phyloP scores from a whole-genome alignment of 2,797 vertebrate genomes.

The Calcarius lapponicus region DNA sequence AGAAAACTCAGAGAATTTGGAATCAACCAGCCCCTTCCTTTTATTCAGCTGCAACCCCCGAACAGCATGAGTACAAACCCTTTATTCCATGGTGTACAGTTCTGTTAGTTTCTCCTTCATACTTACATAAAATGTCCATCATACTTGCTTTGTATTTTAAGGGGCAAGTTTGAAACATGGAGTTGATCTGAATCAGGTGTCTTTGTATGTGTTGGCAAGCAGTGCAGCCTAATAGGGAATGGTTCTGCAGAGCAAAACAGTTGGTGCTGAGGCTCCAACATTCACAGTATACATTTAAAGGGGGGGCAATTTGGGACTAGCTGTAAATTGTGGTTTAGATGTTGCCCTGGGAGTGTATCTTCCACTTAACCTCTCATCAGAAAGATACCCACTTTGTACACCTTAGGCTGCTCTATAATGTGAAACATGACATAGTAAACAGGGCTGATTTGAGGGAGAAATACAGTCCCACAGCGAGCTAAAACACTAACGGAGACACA shows the following conservation, averaged over 20 bases:
- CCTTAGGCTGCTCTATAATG: background rate
- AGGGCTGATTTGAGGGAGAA: background rate
- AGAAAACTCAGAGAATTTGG: background rate
- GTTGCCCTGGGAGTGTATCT: background rate
- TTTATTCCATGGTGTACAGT: background rate
- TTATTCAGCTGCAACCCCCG: background rate
- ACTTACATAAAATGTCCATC: background rate
- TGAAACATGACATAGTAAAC: background rate
- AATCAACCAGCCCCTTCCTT: slow-evolving; percentile 2
- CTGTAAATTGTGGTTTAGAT: background rate
- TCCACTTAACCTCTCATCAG: background rate
- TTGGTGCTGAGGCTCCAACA: background rate
- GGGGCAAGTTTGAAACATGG: background rate
- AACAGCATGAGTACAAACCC: background rate
- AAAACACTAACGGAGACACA: background rate
- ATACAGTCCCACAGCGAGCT: background rate
- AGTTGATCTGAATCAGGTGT: background rate
- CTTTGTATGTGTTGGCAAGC: background rate
- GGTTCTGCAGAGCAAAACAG: background rate
- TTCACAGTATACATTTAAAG: rapidly evolving
- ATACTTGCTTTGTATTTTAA: background rate
- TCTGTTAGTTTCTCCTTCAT: background rate
- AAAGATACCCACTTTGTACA: background rate
- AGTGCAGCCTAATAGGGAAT: background rate
- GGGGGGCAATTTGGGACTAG: background rate